Conservation (phyloP, 2,888 invertebrate genomes). For the Caenorhabditis imperialis region DNA sequence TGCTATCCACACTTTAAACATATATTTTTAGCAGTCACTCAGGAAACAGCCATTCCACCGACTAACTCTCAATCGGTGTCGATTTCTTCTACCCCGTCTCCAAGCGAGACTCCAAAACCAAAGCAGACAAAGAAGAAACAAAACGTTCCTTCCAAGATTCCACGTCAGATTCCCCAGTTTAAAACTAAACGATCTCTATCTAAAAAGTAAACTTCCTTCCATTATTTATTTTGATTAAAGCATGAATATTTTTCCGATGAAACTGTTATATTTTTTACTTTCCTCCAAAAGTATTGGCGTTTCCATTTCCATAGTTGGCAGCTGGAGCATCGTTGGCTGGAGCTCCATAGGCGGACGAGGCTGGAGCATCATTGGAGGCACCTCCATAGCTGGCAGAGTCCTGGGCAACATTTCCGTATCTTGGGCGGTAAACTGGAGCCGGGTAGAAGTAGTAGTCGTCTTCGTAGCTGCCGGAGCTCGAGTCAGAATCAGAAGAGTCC, state of each 20-base stretch:
- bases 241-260: neutral
- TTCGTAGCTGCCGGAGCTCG: constrained; percentile 16
- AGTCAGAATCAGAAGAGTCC: constrained; percentile 17
- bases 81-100: constrained; percentile 6
- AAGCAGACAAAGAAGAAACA: neutral
- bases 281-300: constrained; percentile 20
- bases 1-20: too few relatives aligned
- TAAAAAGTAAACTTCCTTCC: neutral
- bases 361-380: constrained; percentile 13
- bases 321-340: constrained; percentile 29
- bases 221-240: constrained; percentile 6
- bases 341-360: constrained; percentile 14
- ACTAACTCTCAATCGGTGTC: constrained; percentile 6
- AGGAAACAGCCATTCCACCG: constrained; percentile 10
- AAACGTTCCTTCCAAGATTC: constrained; percentile 29
- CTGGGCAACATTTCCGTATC: constrained; percentile 12
- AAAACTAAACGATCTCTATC: constrained; percentile 12
- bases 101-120: constrained; percentile 18
- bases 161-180: constrained; percentile 38
- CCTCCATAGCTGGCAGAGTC: constrained; percentile 19
- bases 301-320: constrained; percentile 15
- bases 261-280: constrained; percentile 8
- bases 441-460: neutral
- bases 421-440: neutral
- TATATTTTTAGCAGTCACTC: constrained; percentile 22